Evolutionary conservation across 2,888 invertebrate species (phyloP), one percentile per base, ranked within the genome.

Genomic region (Therioaphis trifolii): DNA sequence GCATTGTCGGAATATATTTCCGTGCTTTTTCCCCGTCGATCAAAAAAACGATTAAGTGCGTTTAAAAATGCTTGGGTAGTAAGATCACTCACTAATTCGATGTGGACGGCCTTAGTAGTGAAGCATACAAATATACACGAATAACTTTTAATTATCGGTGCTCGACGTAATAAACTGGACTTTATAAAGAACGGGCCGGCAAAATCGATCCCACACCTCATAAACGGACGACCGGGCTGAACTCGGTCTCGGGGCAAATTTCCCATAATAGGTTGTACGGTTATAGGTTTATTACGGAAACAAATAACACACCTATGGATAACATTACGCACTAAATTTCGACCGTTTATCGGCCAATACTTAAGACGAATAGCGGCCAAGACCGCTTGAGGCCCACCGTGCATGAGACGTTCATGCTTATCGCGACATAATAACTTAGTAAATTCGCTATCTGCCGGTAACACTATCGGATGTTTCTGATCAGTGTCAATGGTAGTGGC

Each of bases 71-170:
- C n/a, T n/a, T n/a, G n/a, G n/a, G n/a, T n/a, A n/a, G n/a, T n/a
- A 15, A 87, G 79, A 69, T 86, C 86, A 0, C 85, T 84, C 3
- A 87, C 87, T 5, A 86, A 55, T 84, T 88, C 87, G 40, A 87
- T 40, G 85, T 87, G 87, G 0, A 87, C 84, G 4, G 87, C 87
- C 46, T 46, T 46, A 14, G 46, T 46, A 12, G 46, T 3, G 1
- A 46, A 46, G 14, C 46, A 46, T 14, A 46, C 4, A 46, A 46
- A 46, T 12, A 46, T 46, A 46, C 46, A 46, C 14, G 46, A 9
- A 14, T 46, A 46, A 1, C 11, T 46, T 46, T 46, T 46, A 14
- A 46, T 46, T 12, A 46, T n/a, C 46, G 46, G 4, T 4, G 46
- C 9, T 4, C 14, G 9, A 46, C 46, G 46, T 14, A 4, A 46